Percentiles rank a stretch among this genome's conserved stretches.
Evolutionary conservation across 2,888 invertebrate species (phyloP).

Genomic region (Minunthozetes semirufus): DNA sequence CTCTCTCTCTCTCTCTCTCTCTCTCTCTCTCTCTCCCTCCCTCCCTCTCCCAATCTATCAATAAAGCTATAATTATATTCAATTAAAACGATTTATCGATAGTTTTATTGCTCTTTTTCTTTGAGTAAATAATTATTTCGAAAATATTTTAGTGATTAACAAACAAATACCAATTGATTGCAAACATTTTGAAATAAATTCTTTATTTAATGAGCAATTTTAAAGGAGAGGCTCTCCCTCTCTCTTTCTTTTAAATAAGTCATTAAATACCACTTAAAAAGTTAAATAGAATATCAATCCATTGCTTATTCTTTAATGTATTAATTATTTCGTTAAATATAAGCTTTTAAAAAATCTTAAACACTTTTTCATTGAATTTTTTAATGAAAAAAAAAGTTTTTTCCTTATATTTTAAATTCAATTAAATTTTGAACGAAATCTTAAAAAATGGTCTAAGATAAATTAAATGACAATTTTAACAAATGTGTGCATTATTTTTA

Average conservation of each 20-base stretch:
- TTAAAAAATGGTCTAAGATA: too few relatives aligned
- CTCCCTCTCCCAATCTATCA: neutral
- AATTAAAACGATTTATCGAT: neutral
- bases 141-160: neutral
- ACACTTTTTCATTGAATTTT: too few relatives aligned
- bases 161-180: neutral
- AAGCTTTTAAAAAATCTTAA: too few relatives aligned
- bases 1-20: conserved; percentile 7
- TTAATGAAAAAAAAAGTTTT: too few relatives aligned
- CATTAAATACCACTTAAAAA: neutral
- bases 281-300: neutral
- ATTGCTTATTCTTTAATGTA: neutral
- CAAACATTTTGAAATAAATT: neutral
- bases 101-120: neutral
- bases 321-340: neutral
- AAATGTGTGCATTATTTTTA: too few relatives aligned
- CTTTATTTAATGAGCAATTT: neutral
- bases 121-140: neutral
- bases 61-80: neutral
- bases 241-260: neutral
- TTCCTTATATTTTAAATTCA: too few relatives aligned
- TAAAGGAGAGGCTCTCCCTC: neutral
- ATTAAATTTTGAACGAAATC: too few relatives aligned
- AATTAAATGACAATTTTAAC: too few relatives aligned
- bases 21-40: neutral